These are phyloP conservation scores for Papilio dardanus DNA, from an alignment of 1,140 invertebrate genomes.

Conservation along the genomic window DNA sequence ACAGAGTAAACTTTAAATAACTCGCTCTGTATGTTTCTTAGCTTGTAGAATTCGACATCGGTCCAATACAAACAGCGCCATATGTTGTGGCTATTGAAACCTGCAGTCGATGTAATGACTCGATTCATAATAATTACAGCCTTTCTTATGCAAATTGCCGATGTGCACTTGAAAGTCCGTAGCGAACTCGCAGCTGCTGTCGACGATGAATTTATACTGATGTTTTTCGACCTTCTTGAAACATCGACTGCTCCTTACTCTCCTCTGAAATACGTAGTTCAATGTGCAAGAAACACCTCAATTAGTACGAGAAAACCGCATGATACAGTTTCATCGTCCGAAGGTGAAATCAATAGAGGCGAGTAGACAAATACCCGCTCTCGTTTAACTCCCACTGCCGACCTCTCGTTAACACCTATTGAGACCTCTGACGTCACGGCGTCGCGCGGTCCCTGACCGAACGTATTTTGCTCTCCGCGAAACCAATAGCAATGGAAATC, in stretches of 20 bases:
- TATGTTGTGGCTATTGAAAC: conserved; percentile 41
- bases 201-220: conserved; percentile 34
- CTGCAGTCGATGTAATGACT: conserved; percentile 48
- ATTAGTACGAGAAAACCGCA: conserved; percentile 53
- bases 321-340: conserved; percentile 55
- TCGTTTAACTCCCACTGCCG: conserved; percentile 47
- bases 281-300: conserved; percentile 43
- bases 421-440: conserved; percentile 63
- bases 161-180: neutral
- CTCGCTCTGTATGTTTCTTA: conserved; percentile 9
- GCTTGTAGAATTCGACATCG: conserved; percentile 38
- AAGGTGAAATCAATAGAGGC: conserved; percentile 64
- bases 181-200: neutral
- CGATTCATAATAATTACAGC: conserved; percentile 49
- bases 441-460: conserved; percentile 50
- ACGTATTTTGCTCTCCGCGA: conserved; percentile 56
- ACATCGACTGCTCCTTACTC: conserved; percentile 38
- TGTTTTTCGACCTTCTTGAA: conserved; percentile 42
- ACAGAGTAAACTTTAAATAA: neutral
- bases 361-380: conserved; percentile 47
- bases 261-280: conserved; percentile 39
- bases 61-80: conserved; percentile 49
- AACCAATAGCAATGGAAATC: conserved; percentile 56
- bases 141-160: conserved; percentile 58
- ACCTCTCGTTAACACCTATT: conserved; percentile 72